Base-by-base conservation (phyloP, 1,140 invertebrate species). In the Panagrolaimus sp. region DNA sequence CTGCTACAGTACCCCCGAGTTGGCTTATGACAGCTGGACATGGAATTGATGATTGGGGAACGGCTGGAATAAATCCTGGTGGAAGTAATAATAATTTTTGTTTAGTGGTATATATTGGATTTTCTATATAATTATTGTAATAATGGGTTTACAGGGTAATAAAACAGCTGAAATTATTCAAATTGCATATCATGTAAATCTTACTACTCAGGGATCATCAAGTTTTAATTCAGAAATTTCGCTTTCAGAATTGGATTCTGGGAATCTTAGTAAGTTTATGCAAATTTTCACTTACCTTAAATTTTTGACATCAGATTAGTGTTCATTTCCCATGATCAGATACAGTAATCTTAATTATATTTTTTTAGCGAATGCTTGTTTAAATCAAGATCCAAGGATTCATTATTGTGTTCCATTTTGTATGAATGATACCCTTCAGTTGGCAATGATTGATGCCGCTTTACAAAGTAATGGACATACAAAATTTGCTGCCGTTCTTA, bases 41-140 rank as follows among this genome's bases (percentile, higher is more conserved):
- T 58, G 52, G 52, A 21, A 21, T 58, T 5, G 52, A 58, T 21
- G 52, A 58, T 58, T 58, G 52, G 52, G 52, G 21, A 26, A 26
- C 28, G 4, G 52, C 28, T 5, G 52, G 52, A 58, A 58, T 26
- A 12, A 28, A 28, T 14, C 10, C 28, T 58, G 15, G 14, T 26
- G 52, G 52, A 58, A 58, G n/a, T n/a, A n/a, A n/a, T n/a, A n/a
- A 14, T 21, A 21, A 58, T 58, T 58, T 26, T 58, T 58, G 52
- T 28, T 21, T 58, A 26, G 17, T 5, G n/a, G 52, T 58, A n/a
- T 24, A 28, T 58, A 21, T 58, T 58, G n/a, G n/a, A n/a, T n/a
- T n/a, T n/a, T n/a, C n/a, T n/a, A 4, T 38, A 38, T 4, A 38
- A 38, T 2, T 7, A 38, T 38, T 38, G 7, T 7, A 38, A 7